A percentile compares a stretch with the other conserved stretches of the same genome.
phyloP scores from a whole-genome alignment of 2,797 vertebrate species.

The Salmo trutta region DNA sequence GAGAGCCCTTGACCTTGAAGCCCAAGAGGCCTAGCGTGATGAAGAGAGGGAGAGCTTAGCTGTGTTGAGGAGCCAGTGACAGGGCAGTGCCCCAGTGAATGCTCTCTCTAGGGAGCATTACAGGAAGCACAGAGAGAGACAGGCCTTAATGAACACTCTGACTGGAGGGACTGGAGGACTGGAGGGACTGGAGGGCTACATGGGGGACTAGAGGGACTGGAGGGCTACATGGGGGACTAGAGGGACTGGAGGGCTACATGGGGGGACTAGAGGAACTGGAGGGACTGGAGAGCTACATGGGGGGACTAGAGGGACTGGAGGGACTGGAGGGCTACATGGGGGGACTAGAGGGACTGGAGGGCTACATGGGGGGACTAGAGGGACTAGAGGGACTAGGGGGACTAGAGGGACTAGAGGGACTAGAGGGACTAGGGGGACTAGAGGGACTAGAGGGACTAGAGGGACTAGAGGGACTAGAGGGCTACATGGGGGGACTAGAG shows the following conservation, averaged over 20 bases:
- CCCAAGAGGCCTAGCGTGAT: constrained; percentile 66
- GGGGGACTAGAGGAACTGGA: constrained; percentile 65
- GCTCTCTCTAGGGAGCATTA: constrained; percentile 82
- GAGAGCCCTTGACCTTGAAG: constrained; percentile 69
- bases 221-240: neutral
- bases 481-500: neutral
- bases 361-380: too few species aligned
- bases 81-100: constrained; percentile 82
- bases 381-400: constrained; percentile 63
- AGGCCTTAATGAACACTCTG: constrained; percentile 79
- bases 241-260: constrained; percentile 34
- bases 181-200: too few species aligned
- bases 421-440: constrained; percentile 43
- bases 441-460: constrained; percentile 53
- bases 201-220: constrained; percentile 41
- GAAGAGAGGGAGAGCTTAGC: constrained; percentile 76
- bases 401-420: constrained; percentile 27
- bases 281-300: constrained; percentile 49
- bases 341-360: too few species aligned
- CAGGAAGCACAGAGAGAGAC: constrained; percentile 70
- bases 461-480: constrained; percentile 64
- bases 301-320: constrained; percentile 30
- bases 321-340: too few species aligned
- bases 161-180: constrained; percentile 61
- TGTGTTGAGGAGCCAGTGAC: constrained; percentile 69